Conservation (phyloP, 2,888 invertebrate species). For the Calephelis perditalis region DNA sequence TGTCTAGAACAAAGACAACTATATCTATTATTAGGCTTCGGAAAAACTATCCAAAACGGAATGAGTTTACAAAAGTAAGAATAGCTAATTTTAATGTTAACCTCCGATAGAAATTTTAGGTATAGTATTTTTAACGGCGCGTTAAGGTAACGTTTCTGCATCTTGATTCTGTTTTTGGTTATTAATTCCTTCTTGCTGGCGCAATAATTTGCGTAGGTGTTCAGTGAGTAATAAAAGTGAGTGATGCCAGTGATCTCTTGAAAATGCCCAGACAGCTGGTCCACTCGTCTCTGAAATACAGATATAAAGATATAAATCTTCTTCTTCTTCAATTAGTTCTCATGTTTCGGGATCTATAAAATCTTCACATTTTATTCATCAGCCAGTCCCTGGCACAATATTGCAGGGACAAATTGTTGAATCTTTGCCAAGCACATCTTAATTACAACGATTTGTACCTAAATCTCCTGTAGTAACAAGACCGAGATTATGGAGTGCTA, state of each 20-base stretch:
- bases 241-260: constrained; percentile 2
- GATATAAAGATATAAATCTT: constrained; percentile 4
- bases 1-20: too few species aligned
- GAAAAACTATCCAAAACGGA: too few species aligned
- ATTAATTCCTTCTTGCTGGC: not conserved
- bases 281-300: not conserved
- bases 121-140: not conserved
- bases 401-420: constrained; percentile 1
- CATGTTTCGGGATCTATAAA: constrained; percentile 14
- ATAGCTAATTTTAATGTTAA: too few species aligned
- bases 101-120: too few species aligned
- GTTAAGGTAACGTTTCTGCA: constrained; percentile 16
- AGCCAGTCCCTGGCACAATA: not conserved
- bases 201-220: not conserved
- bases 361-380: constrained; percentile 11
- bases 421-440: constrained; percentile 1
- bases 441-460: not conserved
- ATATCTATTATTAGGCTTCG: too few species aligned
- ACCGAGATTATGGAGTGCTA: not conserved
- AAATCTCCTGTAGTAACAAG: not conserved
- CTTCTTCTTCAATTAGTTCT: constrained; percentile 12
- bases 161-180: constrained; percentile 11
- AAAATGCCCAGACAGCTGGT: constrained; percentile 3
- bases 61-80: too few species aligned
- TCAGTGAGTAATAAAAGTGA: not conserved